phyloP scores from a whole-genome alignment of 1,140 invertebrate species.

The Drosophila eugracilis region DNA sequence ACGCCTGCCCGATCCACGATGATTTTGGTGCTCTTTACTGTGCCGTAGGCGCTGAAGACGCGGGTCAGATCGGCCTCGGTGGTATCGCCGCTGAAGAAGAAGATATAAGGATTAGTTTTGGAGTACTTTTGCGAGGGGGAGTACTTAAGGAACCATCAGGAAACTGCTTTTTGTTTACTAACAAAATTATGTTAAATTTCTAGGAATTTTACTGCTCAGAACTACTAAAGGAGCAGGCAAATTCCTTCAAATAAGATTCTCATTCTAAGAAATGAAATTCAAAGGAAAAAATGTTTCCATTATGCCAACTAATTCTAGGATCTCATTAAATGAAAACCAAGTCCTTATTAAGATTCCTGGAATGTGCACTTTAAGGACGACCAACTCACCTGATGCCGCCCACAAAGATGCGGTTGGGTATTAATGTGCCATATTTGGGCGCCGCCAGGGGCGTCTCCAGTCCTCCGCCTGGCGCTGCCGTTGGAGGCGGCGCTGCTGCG shows the following conservation, averaged over 20 bases:
- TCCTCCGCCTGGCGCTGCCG: conserved; percentile 65
- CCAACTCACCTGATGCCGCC: conserved; percentile 81
- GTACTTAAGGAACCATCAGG: neutral
- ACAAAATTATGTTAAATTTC: neutral
- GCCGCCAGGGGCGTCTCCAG: conserved; percentile 86
- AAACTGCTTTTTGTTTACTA: neutral
- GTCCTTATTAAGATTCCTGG: neutral
- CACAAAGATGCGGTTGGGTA: conserved; percentile 96
- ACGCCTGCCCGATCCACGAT: conserved; percentile 96
- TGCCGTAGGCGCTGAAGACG: conserved; percentile 94
- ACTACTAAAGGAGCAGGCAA: too few species aligned
- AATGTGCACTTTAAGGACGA: neutral
- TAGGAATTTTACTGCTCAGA: too few species aligned
- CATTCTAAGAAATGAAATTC: neutral
- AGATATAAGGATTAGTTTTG: conserved; percentile 1
- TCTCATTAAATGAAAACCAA: neutral
- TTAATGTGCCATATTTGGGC: conserved; percentile 91
- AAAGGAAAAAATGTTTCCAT: too few species aligned
- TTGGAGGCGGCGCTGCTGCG: conserved; percentile 69
- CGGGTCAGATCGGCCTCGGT: conserved; percentile 93
- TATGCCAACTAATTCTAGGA: neutral
- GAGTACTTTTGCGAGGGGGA: neutral
- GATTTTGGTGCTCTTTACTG: conserved; percentile 97
- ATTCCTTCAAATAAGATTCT: too few species aligned
- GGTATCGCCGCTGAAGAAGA: conserved; percentile 88